Conservation (phyloP, 2,888 invertebrate genomes). For the Hirtodrosophila alboralis region DNA sequence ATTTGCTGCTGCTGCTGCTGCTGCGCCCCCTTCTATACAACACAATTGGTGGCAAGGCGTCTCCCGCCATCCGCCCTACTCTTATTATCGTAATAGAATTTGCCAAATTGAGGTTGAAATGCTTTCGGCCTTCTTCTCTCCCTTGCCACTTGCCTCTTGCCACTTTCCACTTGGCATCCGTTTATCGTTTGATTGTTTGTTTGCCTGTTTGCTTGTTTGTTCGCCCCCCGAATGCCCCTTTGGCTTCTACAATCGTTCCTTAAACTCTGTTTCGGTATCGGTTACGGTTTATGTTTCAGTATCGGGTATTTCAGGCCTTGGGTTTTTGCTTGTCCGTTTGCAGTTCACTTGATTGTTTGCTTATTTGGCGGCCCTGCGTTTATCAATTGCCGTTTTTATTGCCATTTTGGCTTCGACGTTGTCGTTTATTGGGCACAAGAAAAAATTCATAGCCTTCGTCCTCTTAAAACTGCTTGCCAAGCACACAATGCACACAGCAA, state of each 20-base stretch:
- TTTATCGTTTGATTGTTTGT: slow-evolving; percentile 79
- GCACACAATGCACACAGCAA: slow-evolving; percentile 20
- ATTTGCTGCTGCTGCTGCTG: slow-evolving; percentile 65
- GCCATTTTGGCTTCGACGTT: slow-evolving; percentile 65
- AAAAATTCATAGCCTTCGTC: slow-evolving; percentile 55
- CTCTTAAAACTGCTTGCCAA: slow-evolving; percentile 48
- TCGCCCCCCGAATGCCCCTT: background rate
- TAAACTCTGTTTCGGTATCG: slow-evolving; percentile 22
- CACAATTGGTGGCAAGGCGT: slow-evolving; percentile 38
- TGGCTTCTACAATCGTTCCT: no score
- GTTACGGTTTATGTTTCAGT: slow-evolving; percentile 6
- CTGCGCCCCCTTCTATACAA: slow-evolving; percentile 16
- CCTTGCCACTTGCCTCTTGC: background rate
- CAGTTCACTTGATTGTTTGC: slow-evolving; percentile 69
- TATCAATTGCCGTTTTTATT: slow-evolving; percentile 79
- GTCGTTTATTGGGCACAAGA: slow-evolving; percentile 65
- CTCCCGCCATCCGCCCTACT: slow-evolving; percentile 50
- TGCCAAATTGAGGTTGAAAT: slow-evolving; percentile 83
- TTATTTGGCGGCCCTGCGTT: slow-evolving; percentile 69
- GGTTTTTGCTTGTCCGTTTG: slow-evolving; percentile 26
- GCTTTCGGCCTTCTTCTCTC: slow-evolving; percentile 50
- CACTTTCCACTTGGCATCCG: slow-evolving; percentile 69
- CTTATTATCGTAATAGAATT: slow-evolving; percentile 82
- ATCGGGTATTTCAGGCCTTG: slow-evolving; percentile 19
- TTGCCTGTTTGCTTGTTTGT: slow-evolving; percentile 61